Percentiles rank a stretch among this genome's conserved stretches.
Conservation (phyloP, 2,888 invertebrate species). For the Drosophila ochracea region DNA sequence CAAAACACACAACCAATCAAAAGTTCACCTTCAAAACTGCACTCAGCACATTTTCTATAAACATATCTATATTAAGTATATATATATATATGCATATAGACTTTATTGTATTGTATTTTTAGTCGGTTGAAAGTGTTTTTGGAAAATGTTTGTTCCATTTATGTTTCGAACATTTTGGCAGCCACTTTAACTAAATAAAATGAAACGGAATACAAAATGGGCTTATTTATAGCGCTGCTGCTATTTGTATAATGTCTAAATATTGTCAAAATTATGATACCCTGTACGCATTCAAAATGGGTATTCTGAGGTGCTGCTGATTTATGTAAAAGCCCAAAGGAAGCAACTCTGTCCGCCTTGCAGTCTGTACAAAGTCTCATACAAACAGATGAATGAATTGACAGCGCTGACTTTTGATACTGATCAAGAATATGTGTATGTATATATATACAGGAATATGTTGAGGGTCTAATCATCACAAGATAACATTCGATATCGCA, state of each 20-base stretch:
- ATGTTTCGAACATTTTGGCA: conserved; percentile 43
- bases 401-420: no score
- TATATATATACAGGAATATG: no score
- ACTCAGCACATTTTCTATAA: neutral
- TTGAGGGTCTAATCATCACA: no score
- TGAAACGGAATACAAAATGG: neutral
- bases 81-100: conserved; percentile 21
- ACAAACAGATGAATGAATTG: no score
- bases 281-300: neutral
- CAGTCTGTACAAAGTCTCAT: no score
- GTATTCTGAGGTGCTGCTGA: neutral
- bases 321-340: neutral
- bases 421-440: no score
- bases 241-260: conserved; percentile 26
- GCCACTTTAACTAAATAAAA: conserved; percentile 7
- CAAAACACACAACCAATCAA: conserved; percentile 19
- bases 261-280: conserved; percentile 31
- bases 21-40: conserved; percentile 59
- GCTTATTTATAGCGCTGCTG: conserved; percentile 56
- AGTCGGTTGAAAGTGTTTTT: conserved; percentile 20
- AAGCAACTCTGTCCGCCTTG: neutral
- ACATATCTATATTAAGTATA: conserved; percentile 16
- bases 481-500: no score
- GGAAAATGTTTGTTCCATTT: conserved; percentile 71
- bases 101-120: conserved; percentile 51